Evolutionary conservation across 2,888 invertebrate genomes (phyloP), one percentile per base, ranked within the genome.

Genomic region (Penaeus monodon): DNA sequence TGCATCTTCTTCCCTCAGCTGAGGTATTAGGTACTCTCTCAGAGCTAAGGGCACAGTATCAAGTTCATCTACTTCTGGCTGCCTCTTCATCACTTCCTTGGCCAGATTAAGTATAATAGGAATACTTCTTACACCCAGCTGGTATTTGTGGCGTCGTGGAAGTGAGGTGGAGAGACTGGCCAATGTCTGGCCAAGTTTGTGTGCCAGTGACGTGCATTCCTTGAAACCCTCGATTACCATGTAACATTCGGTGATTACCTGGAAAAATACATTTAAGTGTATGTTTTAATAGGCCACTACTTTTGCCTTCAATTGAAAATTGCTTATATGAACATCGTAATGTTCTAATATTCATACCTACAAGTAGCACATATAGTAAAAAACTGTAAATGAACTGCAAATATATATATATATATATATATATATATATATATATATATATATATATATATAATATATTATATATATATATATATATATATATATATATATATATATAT

Each of bases 21-120:
- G 88, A 0, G 88, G 83, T 20, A 84, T 70, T n/a, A 86, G 49
- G 63, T 86, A 86, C 38, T 86, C 83, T 49, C 80, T 86, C 49
- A 88, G 29, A n/a, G 86, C 88, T 7, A 86, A 27, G 17, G 88
- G 88, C 7, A 88, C 74, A 14, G 84, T 80, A 66, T 88, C 88
- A n/a, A 83, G 74, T 65, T 83, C 82, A 29, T 88, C 86, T 49
- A 84, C 68, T n/a, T 84, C 84, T 24, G 84, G 88, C 29, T 83
- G 79, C 33, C 79, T 78, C 57, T 83, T 87, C 73, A 87, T 78
- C 24, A 87, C 76, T 33, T 87, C 86, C 70, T 78, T 83, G 64
- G 79, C 79, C 12, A 83, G 29, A 10, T 77, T 33, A 22, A 79
- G 57, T 27, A 87, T 68, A 17, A 38, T 49, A 38, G 79, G 24